Base-by-base conservation (phyloP, 53 echinoderm and acorn worm species). In the Temnopleurus reevesii region DNA sequence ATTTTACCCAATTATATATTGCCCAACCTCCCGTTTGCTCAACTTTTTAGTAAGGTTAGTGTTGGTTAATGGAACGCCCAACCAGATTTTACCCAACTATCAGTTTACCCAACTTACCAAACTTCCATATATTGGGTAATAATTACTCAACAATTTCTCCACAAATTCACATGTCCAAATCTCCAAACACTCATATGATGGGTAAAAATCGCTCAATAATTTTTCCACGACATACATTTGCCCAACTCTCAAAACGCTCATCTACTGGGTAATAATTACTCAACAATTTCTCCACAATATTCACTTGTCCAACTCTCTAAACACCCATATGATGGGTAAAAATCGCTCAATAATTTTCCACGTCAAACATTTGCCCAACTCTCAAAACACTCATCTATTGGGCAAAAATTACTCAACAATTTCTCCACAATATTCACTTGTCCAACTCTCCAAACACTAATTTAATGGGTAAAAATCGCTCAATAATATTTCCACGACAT, bases 221-320 rank as follows among this genome's bases (percentile, higher is more conserved):
- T 59, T 59, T 9, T 59, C 28, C 59, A 27, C 24, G 28, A 59
- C 9, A 59, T 59, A 25, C 59, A 59, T 24, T 59, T 59, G 59
- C 59, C 59, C 59, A 59, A 23, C 59, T 59, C 59, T 59, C 59
- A 59, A n/a, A n/a, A 59, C 59, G 28, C 59, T 28, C 59, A 59
- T 59, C 59, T 59, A 59, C 28, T 59, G 59, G 59, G 59, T 59
- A 59, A 59, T 59, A 59, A 59, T 59, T 59, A 28, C 28, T 59
- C 59, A 21, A 59, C 59, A 59, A 59, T 59, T 59, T 55, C 55
- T 55, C 55, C 55, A n/a, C 55, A 55, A 55, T 55, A 55, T 55
- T n/a, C 55, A 55, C n/a, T 55, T 55, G 55, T n/a, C 55, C 55
- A 55, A 55, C 55, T 55, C 55, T 55, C 55, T 18, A 55, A 55